These are phyloP conservation scores for Caerostris extrusa DNA, from an alignment of 1,140 invertebrate species.

Conservation along the genomic window DNA sequence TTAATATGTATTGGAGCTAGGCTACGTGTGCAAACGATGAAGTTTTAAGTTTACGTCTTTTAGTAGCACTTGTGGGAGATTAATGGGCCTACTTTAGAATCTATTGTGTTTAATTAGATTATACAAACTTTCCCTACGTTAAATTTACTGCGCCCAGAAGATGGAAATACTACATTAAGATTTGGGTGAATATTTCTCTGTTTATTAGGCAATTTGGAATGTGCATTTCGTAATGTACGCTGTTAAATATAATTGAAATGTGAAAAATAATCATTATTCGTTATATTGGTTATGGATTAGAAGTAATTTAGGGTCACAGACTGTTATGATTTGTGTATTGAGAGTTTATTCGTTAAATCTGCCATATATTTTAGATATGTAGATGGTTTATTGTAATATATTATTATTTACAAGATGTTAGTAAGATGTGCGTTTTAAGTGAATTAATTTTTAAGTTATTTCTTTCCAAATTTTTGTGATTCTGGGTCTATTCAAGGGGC, in stretches of 20 bases:
- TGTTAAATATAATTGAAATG: not conserved
- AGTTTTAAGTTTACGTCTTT: constrained; percentile 35
- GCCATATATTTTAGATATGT: too few species aligned
- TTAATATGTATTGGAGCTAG: not conserved
- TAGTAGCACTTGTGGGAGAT: not conserved
- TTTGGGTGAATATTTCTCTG: not conserved
- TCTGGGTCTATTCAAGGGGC: too few species aligned
- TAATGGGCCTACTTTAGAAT: not conserved
- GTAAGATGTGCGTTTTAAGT: too few species aligned
- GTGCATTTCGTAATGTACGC: not conserved
- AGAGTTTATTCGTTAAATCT: too few species aligned
- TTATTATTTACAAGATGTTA: too few species aligned
- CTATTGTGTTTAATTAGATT: constrained; percentile 12
- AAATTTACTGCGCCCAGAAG: not conserved
- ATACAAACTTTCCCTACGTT: not conserved
- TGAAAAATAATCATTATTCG: not conserved
- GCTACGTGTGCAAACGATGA: not conserved
- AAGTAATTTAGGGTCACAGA: too few species aligned
- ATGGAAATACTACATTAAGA: not conserved
- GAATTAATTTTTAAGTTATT: too few species aligned
- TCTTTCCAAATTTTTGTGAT: too few species aligned
- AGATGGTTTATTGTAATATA: too few species aligned
- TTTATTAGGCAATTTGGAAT: not conserved
- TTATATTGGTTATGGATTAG: too few species aligned
- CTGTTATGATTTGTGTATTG: too few species aligned